phyloP scores from a whole-genome alignment of 2,888 invertebrate species.

The Hylaea fasciaria region DNA sequence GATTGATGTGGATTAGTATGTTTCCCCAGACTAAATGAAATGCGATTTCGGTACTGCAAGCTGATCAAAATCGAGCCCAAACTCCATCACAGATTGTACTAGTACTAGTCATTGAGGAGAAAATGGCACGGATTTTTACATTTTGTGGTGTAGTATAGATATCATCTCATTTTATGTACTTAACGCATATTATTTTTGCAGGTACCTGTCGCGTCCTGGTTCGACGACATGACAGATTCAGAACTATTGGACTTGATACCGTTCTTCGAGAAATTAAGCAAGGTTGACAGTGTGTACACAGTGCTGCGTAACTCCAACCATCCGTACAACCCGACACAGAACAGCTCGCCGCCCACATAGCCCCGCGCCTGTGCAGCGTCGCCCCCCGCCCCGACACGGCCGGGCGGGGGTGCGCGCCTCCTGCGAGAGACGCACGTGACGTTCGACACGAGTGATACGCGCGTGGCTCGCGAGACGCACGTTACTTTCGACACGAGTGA shows the following conservation, averaged over 20 bases:
- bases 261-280: slow-evolving; percentile 98
- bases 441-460: background rate
- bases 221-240: slow-evolving; percentile 99
- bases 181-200: slow-evolving; percentile 55
- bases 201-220: slow-evolving; percentile 99
- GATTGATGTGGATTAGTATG: too few relatives aligned
- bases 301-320: slow-evolving; percentile 97
- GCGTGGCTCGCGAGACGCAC: slow-evolving; percentile 9
- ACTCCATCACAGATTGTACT: too few relatives aligned
- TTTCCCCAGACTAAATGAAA: too few relatives aligned
- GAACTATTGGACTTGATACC: slow-evolving; percentile 99
- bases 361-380: slow-evolving; percentile 42
- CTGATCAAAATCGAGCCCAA: too few relatives aligned
- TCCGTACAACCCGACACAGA: slow-evolving; percentile 88
- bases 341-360: slow-evolving; percentile 75
- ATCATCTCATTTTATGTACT: too few relatives aligned
- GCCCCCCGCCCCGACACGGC: background rate
- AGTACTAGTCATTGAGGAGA: too few relatives aligned
- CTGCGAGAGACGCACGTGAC: slow-evolving; percentile 14
- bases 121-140: background rate
- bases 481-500: too few relatives aligned
- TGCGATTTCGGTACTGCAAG: too few relatives aligned
- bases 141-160: background rate
- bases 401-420: background rate
- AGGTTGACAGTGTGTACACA: slow-evolving; percentile 98